Evolutionary conservation across 1,140 invertebrate genomes (phyloP), one percentile per base, ranked within the genome.

Genomic region (Cecropterus lyciades): DNA sequence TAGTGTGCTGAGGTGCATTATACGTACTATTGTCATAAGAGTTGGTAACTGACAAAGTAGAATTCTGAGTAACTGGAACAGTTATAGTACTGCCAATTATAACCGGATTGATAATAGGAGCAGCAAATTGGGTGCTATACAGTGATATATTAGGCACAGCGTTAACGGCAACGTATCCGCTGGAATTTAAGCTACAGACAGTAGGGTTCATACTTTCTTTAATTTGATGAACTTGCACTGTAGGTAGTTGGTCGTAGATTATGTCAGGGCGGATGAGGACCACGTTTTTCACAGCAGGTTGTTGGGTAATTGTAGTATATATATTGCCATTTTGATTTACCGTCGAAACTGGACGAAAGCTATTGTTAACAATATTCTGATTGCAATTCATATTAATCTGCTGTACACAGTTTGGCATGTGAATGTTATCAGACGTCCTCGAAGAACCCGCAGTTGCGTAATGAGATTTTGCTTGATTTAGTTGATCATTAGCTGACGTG

Each of bases 221-320:
- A 53, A 62, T 68, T 62, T 63, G 20, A 66, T 68, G 67, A 40
- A 69, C 33, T 63, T 72, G 65, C 17, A 78, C 55, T 8, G 72
- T 62, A 11, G 62, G 17, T 45, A 67, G 74, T 13, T 75, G 71
- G 55, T 84, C 70, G 16, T 82, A 85, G 13, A 78, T 68, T 11
- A 80, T 20, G 24, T 86, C 75, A 14, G 72, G 72, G 0, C 75
- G 71, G n/a, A 88, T 67, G 24, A 86, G 46, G 40, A 86, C 75
- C 1, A 87, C 59, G 72, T 82, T 87, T 42, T 68, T 48, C 17
- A 72, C 40, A 30, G 56, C 13, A 16, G 67, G 27, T 43, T 56
- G 67, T 37, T 65, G 67, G 0, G 72, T 60, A 8, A 77, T 51
- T 13, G 74, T 13, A 37, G 69, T 66, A n/a, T 65, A 55, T 9